A percentile compares a stretch with the other conserved stretches of the same genome.
Evolutionary conservation across 2,113 vertebrate species (phyloP).

Genomic region (Poeciliopsis occidentalis): DNA sequence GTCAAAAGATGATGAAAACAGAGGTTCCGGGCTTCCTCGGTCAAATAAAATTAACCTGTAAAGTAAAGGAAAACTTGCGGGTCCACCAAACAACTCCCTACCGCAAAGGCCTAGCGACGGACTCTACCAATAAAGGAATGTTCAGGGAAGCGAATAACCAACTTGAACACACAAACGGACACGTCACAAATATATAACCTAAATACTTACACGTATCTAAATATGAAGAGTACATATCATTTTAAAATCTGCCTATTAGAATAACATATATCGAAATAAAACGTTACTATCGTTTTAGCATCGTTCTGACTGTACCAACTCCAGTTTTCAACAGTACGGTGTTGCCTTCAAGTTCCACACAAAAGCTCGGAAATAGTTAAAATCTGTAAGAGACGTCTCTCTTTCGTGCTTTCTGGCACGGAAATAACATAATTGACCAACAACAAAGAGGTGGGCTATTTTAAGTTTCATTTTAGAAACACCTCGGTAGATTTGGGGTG

Average conservation of each 20-base stretch:
- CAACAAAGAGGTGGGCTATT: conserved; percentile 5
- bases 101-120: conserved; percentile 78
- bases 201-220: neutral
- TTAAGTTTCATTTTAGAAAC: conserved; percentile 7
- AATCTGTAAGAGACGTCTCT: conserved; percentile 13
- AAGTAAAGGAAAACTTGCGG: conserved; percentile 74
- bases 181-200: neutral
- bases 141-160: conserved; percentile 36
- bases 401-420: conserved; percentile 39
- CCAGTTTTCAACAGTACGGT: neutral
- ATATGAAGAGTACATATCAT: rapidly evolving
- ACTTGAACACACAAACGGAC: neutral
- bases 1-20: neutral
- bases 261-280: neutral
- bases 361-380: conserved; percentile 37
- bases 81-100: conserved; percentile 79
- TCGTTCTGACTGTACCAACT: conserved; percentile 71
- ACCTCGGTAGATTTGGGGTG: neutral
- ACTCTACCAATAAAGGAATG: conserved; percentile 72
- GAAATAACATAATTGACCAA: conserved; percentile 25
- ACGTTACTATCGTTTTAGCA: neutral
- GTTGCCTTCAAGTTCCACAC: conserved; percentile 45
- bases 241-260: rapidly evolving
- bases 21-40: neutral
- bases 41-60: conserved; percentile 50